A percentile compares a stretch with the other conserved stretches of the same genome.
Evolutionary conservation across 2,888 invertebrate genomes (phyloP).

Genomic region (Cerastis leucographa): DNA sequence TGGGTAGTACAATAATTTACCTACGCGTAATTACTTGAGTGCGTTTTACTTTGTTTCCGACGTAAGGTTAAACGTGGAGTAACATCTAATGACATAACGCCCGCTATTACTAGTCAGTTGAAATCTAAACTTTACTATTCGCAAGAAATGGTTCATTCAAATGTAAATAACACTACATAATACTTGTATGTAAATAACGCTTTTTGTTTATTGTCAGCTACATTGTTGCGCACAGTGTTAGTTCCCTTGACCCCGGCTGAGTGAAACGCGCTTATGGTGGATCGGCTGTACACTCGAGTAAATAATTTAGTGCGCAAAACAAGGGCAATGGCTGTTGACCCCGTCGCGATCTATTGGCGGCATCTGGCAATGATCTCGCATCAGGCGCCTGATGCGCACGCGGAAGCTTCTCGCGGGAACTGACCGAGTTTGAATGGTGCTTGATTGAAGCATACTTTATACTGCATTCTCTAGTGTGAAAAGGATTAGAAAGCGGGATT

Average conservation of each 20-base stretch:
- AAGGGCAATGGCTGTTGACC: conserved; percentile 90
- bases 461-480: conserved; percentile 74
- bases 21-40: conserved; percentile 34
- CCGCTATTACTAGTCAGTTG: conserved; percentile 6
- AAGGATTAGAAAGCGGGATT: conserved; percentile 82
- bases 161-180: conserved; percentile 38
- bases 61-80: conserved; percentile 14
- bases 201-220: conserved; percentile 32
- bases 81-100: conserved; percentile 22
- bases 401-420: conserved; percentile 85
- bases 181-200: conserved; percentile 38
- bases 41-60: conserved; percentile 30
- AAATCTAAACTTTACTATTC: conserved; percentile 18
- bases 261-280: conserved; percentile 71
- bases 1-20: conserved; percentile 35
- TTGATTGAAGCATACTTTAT: conserved; percentile 79
- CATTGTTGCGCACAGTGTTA: conserved; percentile 68
- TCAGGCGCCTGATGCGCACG: conserved; percentile 82
- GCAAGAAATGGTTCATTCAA: conserved; percentile 30
- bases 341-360: conserved; percentile 87
- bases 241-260: conserved; percentile 81
- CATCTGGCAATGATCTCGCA: conserved; percentile 89
- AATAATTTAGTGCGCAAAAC: conserved; percentile 88
- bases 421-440: conserved; percentile 88
- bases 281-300: conserved; percentile 75